Conservation (phyloP, 2,888 invertebrate genomes). For the Malachius bipustulatus region DNA sequence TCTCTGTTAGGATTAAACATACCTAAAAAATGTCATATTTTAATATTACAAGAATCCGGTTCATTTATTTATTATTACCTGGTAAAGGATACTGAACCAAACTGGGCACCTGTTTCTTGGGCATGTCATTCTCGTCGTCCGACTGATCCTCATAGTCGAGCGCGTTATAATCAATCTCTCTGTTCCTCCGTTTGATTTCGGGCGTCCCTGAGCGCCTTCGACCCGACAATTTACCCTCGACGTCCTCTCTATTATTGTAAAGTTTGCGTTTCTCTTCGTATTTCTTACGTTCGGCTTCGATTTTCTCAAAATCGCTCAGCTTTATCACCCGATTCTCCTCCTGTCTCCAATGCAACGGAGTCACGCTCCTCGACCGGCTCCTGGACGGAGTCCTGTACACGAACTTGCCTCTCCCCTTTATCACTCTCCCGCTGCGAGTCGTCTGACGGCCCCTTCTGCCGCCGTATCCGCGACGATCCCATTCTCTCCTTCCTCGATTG, state of each 20-base stretch:
- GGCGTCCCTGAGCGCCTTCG: conserved; percentile 13
- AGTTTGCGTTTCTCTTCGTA: conserved; percentile 41
- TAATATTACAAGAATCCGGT: too few relatives aligned
- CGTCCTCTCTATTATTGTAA: conserved; percentile 18
- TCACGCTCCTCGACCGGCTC: conserved; percentile 75
- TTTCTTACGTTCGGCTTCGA: conserved; percentile 53
- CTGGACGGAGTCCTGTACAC: conserved; percentile 82
- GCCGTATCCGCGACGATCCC: conserved; percentile 30
- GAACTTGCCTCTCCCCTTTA: conserved; percentile 85
- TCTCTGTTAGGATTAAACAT: too few relatives aligned
- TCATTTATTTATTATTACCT: too few relatives aligned
- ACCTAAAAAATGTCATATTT: too few relatives aligned
- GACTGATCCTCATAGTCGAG: conserved; percentile 51
- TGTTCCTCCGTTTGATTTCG: conserved; percentile 17
- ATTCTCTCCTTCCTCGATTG: conserved; percentile 31
- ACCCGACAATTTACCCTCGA: conserved; percentile 30
- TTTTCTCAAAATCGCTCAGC: conserved; percentile 64
- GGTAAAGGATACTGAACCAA: conserved; percentile 35
- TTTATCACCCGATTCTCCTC: conserved; percentile 78
- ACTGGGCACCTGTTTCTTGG: conserved; percentile 31
- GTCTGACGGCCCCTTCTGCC: conserved; percentile 36
- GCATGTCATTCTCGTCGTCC: conserved; percentile 27
- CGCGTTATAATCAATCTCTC: conserved; percentile 55
- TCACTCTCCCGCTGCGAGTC: conserved; percentile 68
- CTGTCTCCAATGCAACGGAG: conserved; percentile 90